phyloP scores from a whole-genome alignment of 2,797 vertebrate species.

The Lindbergichthys nudifrons region DNA sequence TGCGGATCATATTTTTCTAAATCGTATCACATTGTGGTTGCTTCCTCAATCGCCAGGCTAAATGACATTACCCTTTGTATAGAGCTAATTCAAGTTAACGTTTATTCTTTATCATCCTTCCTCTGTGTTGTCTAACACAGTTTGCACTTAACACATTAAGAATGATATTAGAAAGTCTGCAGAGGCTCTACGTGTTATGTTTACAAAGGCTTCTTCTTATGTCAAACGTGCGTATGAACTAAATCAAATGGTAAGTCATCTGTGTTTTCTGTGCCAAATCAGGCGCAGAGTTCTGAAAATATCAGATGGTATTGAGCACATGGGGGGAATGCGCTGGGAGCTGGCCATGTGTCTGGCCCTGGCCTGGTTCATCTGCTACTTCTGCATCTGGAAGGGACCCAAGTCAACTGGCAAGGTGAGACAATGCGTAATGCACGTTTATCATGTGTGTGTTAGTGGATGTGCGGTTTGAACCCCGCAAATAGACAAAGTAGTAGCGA shows the following conservation, averaged over 20 bases:
- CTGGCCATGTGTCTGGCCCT: slow-evolving; percentile 94
- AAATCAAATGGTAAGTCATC: slow-evolving; percentile 9
- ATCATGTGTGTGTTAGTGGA: background rate
- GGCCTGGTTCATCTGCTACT: slow-evolving; percentile 99
- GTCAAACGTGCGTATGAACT: background rate
- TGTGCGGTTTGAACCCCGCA: background rate
- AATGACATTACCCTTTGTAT: slow-evolving; percentile 30
- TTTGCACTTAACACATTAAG: background rate
- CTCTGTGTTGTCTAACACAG: slow-evolving; percentile 35
- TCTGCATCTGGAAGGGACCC: slow-evolving; percentile 99
- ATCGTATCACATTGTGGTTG: background rate
- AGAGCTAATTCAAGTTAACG: slow-evolving; percentile 20
- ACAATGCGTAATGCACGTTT: slow-evolving; percentile 18
- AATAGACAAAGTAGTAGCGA: background rate
- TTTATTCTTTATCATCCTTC: slow-evolving; percentile 44
- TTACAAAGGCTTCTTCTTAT: background rate
- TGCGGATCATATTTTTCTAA: background rate
- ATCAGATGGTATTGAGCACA: slow-evolving; percentile 95
- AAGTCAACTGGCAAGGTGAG: slow-evolving; percentile 99
- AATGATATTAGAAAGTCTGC: background rate
- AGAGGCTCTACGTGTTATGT: background rate
- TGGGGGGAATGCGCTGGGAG: slow-evolving; percentile 96
- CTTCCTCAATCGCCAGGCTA: background rate
- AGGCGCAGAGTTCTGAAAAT: slow-evolving; percentile 95
- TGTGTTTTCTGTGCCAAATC: slow-evolving; percentile 47